Evolutionary conservation across 2,113 vertebrate genomes (phyloP), one percentile per base, ranked within the genome.

Genomic region (Archocentrus centrarchus): DNA sequence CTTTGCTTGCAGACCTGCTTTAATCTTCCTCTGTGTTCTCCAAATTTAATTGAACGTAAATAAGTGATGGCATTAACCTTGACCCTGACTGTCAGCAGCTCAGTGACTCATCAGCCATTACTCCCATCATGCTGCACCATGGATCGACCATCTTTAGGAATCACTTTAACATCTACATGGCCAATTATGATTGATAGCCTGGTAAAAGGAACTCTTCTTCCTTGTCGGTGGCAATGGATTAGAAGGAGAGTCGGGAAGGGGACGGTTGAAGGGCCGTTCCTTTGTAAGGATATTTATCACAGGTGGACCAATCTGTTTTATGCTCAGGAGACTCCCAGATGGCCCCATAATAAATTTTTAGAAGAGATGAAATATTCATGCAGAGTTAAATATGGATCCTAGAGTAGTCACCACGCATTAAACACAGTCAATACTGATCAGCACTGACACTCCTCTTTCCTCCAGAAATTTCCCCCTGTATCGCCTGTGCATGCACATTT

Each of bases 301-400:
- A 78, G 84, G 62, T 81, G 5, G 53, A 59, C 83, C 44, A 39
- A 90, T 88, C 81, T 92, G 84, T 75, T 92, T 93, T 80, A 88
- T 35, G 55, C 91, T 89, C 79, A 82, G 89, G 91, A 92, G 87
- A 89, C 90, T 93, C 88, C 87, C 84, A 86, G 92, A 92, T 84
- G 63, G 87, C 76, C 79, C 85, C 78, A 82, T 93, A 94, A 93
- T 95, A 96, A 95, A 94, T 58, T 85, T 88, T 92, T 92, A 90
- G 82, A 93, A 73, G 32, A 55, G 78, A 94, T 94, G 86, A 95
- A 95, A 95, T 95, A 95, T 93, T 95, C 91, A 95, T 93, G 86
- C 84, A 18, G 88, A 93, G 90, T 94, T 95, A 95, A 95, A 94
- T 94, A 94, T 92, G 90, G 93, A 95, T 94, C 92, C 88, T 88